phyloP scores from a whole-genome alignment of 2,888 invertebrate genomes.

The Uropetala carovei region DNA sequence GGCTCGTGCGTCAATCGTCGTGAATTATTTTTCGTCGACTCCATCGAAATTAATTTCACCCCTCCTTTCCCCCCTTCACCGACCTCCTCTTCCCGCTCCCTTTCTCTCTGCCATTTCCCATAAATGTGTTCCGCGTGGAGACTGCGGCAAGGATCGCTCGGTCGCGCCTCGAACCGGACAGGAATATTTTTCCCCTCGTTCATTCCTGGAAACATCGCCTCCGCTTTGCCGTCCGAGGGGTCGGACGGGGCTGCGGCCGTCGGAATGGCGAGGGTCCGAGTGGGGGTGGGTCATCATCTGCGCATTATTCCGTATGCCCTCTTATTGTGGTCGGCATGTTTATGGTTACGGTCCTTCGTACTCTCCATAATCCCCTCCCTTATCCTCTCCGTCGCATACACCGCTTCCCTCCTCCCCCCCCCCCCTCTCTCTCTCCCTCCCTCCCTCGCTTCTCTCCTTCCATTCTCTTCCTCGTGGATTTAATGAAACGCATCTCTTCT shows the following conservation, averaged over 20 bases:
- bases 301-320: conserved; percentile 57
- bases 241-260: no score
- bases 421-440: no score
- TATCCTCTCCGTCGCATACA: no score
- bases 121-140: conserved; percentile 1
- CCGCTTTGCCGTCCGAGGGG: no score
- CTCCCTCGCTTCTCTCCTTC: no score
- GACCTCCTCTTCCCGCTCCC: neutral
- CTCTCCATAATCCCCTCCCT: no score
- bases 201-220: conserved; percentile 48
- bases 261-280: conserved; percentile 29
- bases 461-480: conserved; percentile 47
- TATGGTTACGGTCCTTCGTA: conserved; percentile 53
- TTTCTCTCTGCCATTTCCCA: neutral
- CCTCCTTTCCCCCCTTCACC: no score
- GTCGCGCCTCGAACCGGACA: conserved; percentile 12
- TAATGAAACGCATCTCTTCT: conserved; percentile 30
- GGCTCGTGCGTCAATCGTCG: no score
- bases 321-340: conserved; percentile 62
- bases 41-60: no score
- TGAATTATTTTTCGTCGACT: no score
- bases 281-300: conserved; percentile 39
- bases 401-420: no score
- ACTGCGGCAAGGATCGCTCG: conserved; percentile 30
- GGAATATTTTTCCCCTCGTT: conserved; percentile 34